Percentiles rank a stretch among this genome's conserved stretches.
Conservation (phyloP, 2,888 invertebrate species). For the Ernsta delagoae region DNA sequence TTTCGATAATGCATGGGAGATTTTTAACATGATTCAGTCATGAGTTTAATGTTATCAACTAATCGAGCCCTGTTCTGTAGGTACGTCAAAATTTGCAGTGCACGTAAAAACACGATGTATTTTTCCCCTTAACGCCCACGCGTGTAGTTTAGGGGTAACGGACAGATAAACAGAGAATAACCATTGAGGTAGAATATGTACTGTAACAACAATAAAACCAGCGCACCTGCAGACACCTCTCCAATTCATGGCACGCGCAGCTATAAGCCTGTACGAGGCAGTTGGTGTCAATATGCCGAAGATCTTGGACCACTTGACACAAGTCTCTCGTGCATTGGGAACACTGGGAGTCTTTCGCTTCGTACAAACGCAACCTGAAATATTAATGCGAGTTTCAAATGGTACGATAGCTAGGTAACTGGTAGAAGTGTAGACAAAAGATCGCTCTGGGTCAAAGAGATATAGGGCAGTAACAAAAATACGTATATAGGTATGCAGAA, state of each 20-base stretch:
- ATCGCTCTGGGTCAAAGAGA: not conserved
- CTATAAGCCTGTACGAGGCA: conserved; percentile 70
- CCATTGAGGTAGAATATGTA: no score
- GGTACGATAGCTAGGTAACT: no score
- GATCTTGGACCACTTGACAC: conserved; percentile 64
- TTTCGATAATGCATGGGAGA: no score
- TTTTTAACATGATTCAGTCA: no score
- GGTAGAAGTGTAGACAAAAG: not conserved
- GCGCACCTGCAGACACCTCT: conserved; percentile 72
- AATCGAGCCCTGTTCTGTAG: no score
- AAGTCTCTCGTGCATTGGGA: conserved; percentile 57
- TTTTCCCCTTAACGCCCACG: no score
- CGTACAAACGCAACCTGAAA: conserved; percentile 73
- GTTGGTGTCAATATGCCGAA: conserved; percentile 73
- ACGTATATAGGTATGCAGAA: not conserved
- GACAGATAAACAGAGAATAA: no score
- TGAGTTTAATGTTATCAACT: no score
- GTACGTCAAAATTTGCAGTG: no score
- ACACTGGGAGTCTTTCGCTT: conserved; percentile 53
- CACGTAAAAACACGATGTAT: no score
- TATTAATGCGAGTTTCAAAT: not conserved
- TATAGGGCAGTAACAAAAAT: not conserved
- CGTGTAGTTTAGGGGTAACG: no score
- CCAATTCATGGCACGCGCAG: conserved; percentile 60
- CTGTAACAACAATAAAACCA: not conserved